phyloP scores from a whole-genome alignment of 2,797 vertebrate species.

The Zonotrichia albicollis region DNA sequence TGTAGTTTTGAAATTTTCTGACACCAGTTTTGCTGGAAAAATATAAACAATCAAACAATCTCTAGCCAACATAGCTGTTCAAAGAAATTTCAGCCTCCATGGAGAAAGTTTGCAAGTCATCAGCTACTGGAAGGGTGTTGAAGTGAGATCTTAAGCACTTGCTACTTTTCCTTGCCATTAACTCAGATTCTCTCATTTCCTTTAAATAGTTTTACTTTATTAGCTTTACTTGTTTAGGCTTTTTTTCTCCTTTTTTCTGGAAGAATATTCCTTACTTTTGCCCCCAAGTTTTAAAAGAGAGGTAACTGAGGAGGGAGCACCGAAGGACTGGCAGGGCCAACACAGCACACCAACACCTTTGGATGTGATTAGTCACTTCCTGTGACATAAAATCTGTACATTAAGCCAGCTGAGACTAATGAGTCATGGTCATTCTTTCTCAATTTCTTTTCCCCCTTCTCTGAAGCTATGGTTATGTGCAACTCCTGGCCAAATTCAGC shows the following conservation, averaged over 20 bases:
- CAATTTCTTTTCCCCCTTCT: neutral
- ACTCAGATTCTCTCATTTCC: neutral
- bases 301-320: neutral
- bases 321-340: neutral
- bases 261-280: neutral
- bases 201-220: neutral
- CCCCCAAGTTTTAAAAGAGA: neutral
- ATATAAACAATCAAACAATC: neutral
- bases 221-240: neutral
- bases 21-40: neutral
- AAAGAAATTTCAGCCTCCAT: neutral
- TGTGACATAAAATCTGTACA: neutral
- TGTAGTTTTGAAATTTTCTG: neutral
- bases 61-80: fast-evolving
- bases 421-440: neutral
- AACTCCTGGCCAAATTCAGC: neutral
- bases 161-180: neutral
- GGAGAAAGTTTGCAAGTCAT: neutral
- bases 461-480: neutral
- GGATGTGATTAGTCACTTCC: neutral
- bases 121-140: neutral
- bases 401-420: neutral
- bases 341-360: neutral
- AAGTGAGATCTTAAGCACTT: neutral
- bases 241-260: neutral